phyloP scores from a whole-genome alignment of 2,797 vertebrate species.

The Pogonophryne albipinna region DNA sequence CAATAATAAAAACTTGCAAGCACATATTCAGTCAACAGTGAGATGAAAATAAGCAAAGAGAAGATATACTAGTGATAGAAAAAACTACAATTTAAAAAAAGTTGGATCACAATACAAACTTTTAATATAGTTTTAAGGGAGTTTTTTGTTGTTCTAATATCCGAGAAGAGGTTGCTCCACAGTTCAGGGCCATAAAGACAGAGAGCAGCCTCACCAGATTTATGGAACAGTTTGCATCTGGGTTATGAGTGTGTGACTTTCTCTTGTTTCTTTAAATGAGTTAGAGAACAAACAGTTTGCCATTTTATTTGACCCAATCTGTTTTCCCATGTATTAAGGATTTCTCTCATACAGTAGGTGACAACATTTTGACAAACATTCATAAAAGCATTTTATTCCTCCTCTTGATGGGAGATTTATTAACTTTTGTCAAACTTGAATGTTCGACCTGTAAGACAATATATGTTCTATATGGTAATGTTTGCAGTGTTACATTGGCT shows the following conservation, averaged over 20 bases:
- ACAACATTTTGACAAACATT: not conserved
- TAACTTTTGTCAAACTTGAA: not conserved
- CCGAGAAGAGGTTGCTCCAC: too few relatives aligned
- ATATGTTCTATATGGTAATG: not conserved
- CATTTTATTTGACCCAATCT: not conserved
- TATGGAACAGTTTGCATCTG: not conserved
- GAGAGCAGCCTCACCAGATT: too few relatives aligned
- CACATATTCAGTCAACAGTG: too few relatives aligned
- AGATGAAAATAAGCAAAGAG: too few relatives aligned
- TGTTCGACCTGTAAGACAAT: not conserved
- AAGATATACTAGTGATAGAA: too few relatives aligned
- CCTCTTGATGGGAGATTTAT: conserved; percentile 1
- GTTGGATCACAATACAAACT: too few relatives aligned
- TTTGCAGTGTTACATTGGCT: conserved; percentile 2
- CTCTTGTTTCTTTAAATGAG: not conserved
- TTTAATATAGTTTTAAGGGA: too few relatives aligned
- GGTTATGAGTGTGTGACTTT: not conserved
- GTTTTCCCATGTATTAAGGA: not conserved
- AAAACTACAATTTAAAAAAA: too few relatives aligned
- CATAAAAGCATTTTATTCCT: not conserved
- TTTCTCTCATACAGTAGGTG: not conserved
- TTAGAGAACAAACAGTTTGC: not conserved
- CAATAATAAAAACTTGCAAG: too few relatives aligned
- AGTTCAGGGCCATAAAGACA: too few relatives aligned
- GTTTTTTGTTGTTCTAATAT: too few relatives aligned